Base-by-base conservation (phyloP, 2,888 invertebrate genomes). In the Poecilus cupreus region DNA sequence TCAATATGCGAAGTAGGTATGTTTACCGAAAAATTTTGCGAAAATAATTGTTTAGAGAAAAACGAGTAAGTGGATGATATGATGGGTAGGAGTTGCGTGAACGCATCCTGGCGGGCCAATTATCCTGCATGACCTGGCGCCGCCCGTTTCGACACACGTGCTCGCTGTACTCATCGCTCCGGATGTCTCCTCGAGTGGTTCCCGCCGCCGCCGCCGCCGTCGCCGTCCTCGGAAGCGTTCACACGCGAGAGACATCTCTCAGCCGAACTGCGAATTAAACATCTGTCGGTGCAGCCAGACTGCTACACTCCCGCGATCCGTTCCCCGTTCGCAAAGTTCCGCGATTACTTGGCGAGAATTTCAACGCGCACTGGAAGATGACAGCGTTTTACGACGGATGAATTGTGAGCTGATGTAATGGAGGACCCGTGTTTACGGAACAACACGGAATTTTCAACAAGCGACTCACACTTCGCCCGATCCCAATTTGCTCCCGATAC, bases 241-340 rank as follows among this genome's bases (percentile, higher is more conserved):
- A 24, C 75, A 51, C 75, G 49, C 75, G 39, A 75, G 75, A 46
- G 75, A 75, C 75, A 75, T 75, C 75, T 75, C 26, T 49, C 51
- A n/a, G 46, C 51, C 26, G 16, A 49, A 51, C 75, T 75, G 51
- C 51, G 75, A 75, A 75, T 51, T 16, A 51, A 74, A 24, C 75
- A 75, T 22, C 75, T 75, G 72, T 22, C 64, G 72, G 60, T 60
- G 24, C 60, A 26, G 18, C 22, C 46, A 72, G 37, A 46, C 11
- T 64, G 43, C 26, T 60, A 32, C 32, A 6, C 32, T 32, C 32
- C 3, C 46, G 46, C 46, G 46, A 46, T 46, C 46, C 46, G n/a
- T 10, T 46, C n/a, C n/a, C 6, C 32, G 6, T 32, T 32, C 46
- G n/a, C 32, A 4, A 46, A 46, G 10, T 4, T 46, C n/a, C 13